These are phyloP conservation scores for Syngnathus rostellatus DNA, from an alignment of 2,797 vertebrate genomes.

Conservation along the genomic window DNA sequence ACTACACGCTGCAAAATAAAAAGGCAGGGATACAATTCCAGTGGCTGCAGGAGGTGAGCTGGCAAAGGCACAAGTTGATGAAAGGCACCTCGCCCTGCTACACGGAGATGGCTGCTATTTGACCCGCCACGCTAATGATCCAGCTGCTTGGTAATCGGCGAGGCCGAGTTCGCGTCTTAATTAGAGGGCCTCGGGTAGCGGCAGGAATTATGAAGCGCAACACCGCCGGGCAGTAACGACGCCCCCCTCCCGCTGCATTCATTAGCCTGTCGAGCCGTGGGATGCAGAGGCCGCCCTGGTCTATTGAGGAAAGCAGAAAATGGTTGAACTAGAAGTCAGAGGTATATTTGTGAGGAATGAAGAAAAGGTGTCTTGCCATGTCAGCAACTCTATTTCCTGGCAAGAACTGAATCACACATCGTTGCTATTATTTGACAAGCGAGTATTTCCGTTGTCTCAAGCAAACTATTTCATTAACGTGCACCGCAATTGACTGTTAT, in stretches of 20 bases:
- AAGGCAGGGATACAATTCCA: constrained; percentile 19
- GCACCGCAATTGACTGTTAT: background rate
- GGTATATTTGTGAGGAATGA: background rate
- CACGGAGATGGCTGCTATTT: constrained; percentile 48
- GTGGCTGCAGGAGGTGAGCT: constrained; percentile 30
- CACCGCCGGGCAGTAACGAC: constrained; percentile 29
- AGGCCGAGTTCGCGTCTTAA: constrained; percentile 53
- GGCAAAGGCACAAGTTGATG: constrained; percentile 33
- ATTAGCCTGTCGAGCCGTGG: constrained; percentile 26
- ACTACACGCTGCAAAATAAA: background rate
- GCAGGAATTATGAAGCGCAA: constrained; percentile 51
- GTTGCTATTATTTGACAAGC: background rate
- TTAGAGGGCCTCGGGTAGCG: constrained; percentile 57
- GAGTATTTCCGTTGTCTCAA: background rate
- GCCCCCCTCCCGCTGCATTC: constrained; percentile 37
- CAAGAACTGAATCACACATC: background rate
- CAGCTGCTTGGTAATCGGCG: constrained; percentile 60
- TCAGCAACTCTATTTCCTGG: background rate
- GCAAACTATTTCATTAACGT: background rate
- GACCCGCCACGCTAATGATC: constrained; percentile 61
- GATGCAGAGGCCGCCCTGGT: constrained; percentile 3
- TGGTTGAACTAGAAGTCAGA: background rate
- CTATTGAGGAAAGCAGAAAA: background rate
- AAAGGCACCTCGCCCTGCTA: constrained; percentile 34
- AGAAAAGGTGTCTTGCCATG: background rate